phyloP scores from a whole-genome alignment of 2,113 vertebrate genomes.

The Sylvia atricapilla region DNA sequence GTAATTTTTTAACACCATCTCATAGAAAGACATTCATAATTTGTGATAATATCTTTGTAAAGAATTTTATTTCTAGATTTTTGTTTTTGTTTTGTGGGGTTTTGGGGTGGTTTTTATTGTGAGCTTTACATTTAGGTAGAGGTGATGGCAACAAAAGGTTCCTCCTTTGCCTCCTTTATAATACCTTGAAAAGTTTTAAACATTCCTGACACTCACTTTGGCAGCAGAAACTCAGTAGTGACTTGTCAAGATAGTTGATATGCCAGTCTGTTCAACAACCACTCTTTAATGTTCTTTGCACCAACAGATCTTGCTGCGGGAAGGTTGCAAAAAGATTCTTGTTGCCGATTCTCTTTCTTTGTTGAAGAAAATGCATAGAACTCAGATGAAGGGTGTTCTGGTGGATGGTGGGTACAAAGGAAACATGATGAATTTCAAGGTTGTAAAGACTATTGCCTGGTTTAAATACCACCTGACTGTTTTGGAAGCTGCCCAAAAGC shows the following conservation, averaged over 20 bases:
- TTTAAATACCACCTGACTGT: neutral
- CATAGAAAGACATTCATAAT: neutral
- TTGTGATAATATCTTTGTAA: neutral
- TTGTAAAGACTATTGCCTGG: neutral
- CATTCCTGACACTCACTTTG: neutral
- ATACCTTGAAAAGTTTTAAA: neutral
- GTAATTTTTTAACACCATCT: neutral
- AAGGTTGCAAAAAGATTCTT: conserved; percentile 98
- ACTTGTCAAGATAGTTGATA: neutral
- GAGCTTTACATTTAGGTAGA: neutral
- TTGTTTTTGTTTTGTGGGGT: neutral
- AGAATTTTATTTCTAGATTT: neutral
- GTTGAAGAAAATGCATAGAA: conserved; percentile 95
- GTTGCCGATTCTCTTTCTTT: conserved; percentile 93
- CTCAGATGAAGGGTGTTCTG: conserved; percentile 89
- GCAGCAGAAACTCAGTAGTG: neutral
- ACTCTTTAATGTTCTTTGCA: neutral
- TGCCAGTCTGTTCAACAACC: neutral
- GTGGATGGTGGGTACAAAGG: conserved; percentile 82
- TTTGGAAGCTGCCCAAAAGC: neutral
- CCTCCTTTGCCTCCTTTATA: neutral
- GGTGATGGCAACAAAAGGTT: neutral
- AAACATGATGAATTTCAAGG: neutral
- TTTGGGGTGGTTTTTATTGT: neutral
- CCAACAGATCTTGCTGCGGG: conserved; percentile 88